Evolutionary conservation across 2,888 invertebrate species (phyloP).

Genomic region (Ganaspis brasiliensis): DNA sequence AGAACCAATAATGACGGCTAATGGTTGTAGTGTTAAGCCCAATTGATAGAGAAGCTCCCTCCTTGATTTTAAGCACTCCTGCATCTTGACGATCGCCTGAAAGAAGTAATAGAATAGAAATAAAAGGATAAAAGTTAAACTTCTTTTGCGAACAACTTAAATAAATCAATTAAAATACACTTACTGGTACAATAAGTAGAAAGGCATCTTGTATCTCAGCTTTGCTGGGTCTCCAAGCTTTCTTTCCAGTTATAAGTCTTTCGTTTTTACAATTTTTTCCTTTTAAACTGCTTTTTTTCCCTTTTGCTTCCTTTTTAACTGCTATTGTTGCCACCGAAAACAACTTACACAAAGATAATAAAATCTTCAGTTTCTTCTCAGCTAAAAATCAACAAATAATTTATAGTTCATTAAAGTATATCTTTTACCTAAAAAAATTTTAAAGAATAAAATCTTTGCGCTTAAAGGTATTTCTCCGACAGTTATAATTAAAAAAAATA

Average conservation of each 20-base stretch:
- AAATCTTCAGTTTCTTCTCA: no score
- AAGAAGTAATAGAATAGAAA: background rate
- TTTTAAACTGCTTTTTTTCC: background rate
- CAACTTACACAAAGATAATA: no score
- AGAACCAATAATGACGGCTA: background rate
- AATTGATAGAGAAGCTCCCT: background rate
- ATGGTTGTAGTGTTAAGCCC: background rate
- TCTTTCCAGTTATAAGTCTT: background rate
- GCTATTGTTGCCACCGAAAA: no score
- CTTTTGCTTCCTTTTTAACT: background rate
- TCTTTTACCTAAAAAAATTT: no score
- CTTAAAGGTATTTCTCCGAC: no score
- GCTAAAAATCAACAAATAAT: no score
- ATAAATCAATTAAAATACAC: background rate
- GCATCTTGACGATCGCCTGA: background rate
- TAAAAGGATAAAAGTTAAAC: background rate
- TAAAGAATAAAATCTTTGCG: no score
- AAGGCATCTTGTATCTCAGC: slow-evolving; percentile 12
- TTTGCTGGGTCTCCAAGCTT: background rate
- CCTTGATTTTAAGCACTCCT: background rate
- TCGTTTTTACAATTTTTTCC: background rate
- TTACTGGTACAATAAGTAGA: slow-evolving; percentile 3
- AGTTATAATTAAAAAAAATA: no score
- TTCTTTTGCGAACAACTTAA: background rate
- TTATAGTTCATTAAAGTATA: no score